A percentile compares a stretch with the other conserved stretches of the same genome.
Evolutionary conservation across 2,113 vertebrate species (phyloP).

Genomic region (Albula goreensis): DNA sequence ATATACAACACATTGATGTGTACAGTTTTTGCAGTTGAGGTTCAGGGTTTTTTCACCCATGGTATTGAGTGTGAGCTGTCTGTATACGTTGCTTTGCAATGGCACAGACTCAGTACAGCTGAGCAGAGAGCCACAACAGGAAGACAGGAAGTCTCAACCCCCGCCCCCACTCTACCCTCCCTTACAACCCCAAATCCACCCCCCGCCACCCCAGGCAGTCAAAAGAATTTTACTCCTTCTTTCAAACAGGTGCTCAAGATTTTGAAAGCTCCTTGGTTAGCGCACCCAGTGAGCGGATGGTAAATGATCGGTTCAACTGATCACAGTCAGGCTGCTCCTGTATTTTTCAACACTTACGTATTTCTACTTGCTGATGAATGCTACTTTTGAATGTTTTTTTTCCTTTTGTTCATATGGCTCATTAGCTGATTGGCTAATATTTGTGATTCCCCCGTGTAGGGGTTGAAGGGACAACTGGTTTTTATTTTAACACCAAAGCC

Average conservation of each 20-base stretch:
- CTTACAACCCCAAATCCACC: conserved; percentile 50
- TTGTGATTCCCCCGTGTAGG: too few species aligned
- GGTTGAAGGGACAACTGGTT: too few species aligned
- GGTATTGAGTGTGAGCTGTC: neutral
- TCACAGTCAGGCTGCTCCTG: neutral
- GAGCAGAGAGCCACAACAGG: conserved; percentile 70
- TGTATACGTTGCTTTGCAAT: conserved; percentile 43
- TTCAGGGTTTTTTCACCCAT: neutral
- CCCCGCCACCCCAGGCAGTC: conserved; percentile 39
- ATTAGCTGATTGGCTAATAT: too few species aligned
- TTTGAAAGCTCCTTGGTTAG: conserved; percentile 53
- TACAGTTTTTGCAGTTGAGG: neutral
- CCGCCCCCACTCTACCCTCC: conserved; percentile 51
- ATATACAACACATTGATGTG: neutral
- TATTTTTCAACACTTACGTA: too few species aligned
- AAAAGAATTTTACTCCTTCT: conserved; percentile 29
- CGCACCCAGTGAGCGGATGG: neutral
- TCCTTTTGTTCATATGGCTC: too few species aligned
- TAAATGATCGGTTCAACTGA: neutral
- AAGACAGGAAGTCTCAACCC: conserved; percentile 51
- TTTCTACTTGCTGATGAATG: neutral
- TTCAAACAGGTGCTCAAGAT: conserved; percentile 66
- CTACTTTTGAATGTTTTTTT: too few species aligned
- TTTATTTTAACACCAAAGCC: too few species aligned
- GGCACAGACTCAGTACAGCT: conserved; percentile 31